A percentile compares a stretch with the other conserved stretches of the same genome.
phyloP scores from a whole-genome alignment of 1,140 invertebrate genomes.

The Pseudomyrmex cubaensis region DNA sequence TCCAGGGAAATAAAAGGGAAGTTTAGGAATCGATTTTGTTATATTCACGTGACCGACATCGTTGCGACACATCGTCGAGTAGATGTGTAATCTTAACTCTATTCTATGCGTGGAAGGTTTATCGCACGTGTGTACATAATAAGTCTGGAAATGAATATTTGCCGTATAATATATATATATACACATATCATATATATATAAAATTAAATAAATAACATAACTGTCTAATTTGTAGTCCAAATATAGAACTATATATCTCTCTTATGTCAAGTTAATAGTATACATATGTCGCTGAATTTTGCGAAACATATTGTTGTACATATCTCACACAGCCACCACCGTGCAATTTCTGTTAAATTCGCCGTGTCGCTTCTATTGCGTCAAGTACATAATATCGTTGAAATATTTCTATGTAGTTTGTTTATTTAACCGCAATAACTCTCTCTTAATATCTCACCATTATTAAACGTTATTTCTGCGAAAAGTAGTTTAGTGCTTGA shows the following conservation, averaged over 20 bases:
- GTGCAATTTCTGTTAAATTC: constrained; percentile 28
- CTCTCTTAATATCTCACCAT: too few species aligned
- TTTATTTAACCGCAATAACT: not conserved
- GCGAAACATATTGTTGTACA: not conserved
- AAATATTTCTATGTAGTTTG: constrained; percentile 3
- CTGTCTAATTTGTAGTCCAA: constrained; percentile 18
- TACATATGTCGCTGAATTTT: constrained; percentile 19
- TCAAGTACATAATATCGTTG: constrained; percentile 6
- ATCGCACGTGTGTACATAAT: constrained; percentile 35
- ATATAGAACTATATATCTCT: constrained; percentile 1
- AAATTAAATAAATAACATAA: constrained; percentile 28
- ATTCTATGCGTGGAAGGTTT: constrained; percentile 12
- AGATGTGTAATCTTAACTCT: constrained; percentile 26
- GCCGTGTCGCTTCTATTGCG: not conserved
- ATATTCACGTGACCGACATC: constrained; percentile 47
- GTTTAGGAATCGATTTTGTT: constrained; percentile 56
- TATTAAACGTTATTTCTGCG: not conserved
- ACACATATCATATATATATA: too few species aligned
- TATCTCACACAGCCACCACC: not conserved
- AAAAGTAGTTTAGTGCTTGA: not conserved
- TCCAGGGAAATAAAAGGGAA: constrained; percentile 44
- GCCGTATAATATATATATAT: constrained; percentile 11
- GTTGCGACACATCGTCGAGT: not conserved
- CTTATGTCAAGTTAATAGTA: constrained; percentile 9
- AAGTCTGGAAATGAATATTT: not conserved